Base-by-base conservation (phyloP, 2,113 vertebrate species). In the Mesitornis unicolor region DNA sequence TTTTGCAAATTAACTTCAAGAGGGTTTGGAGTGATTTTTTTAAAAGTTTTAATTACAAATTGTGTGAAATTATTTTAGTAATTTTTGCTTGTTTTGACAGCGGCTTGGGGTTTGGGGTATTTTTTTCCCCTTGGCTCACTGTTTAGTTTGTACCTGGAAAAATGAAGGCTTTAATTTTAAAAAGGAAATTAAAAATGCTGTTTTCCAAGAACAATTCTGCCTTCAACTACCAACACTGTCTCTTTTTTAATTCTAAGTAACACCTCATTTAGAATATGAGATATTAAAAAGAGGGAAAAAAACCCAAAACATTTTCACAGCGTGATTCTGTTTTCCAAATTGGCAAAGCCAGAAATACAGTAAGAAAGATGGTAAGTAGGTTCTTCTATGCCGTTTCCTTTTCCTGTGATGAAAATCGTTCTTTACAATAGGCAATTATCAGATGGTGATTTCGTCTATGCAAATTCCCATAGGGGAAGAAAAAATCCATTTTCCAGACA, bases 351-450 rank as follows among this genome's bases (percentile, higher is more conserved):
- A 90, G 47, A 63, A 85, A 73, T 85, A 43, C 5, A 40, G 9
- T 48, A 81, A 63, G 47, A 81, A 84, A 16, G 5, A 84, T 10
- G 14, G 26, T 1, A 57, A 89, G 19, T n/a, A 78, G 31, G 7
- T 74, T 90, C 28, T 80, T 96, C 54, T 69, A 40, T 8, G 74
- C 21, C 31, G 8, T 70, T 80, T 73, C 47, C 31, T 86, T 64
- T 59, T 36, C 19, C 29, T 47, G n/a, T 69, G 54, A 93, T 47
- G 71, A 86, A 93, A 88, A 93, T 21, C 0, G 33, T 84, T 70
- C 36, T 95, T 92, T 92, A 86, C 68, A 89, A 90, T 20, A 84
- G 9, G 54, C 79, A 86, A 43, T 92, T 71, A 95, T 81, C 56
- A 91, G 64, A 93, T 38, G 20, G 28, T 65, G 50, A 73, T 80